Base-by-base conservation (phyloP, 1,140 invertebrate genomes). In the Riptortus pedestris region DNA sequence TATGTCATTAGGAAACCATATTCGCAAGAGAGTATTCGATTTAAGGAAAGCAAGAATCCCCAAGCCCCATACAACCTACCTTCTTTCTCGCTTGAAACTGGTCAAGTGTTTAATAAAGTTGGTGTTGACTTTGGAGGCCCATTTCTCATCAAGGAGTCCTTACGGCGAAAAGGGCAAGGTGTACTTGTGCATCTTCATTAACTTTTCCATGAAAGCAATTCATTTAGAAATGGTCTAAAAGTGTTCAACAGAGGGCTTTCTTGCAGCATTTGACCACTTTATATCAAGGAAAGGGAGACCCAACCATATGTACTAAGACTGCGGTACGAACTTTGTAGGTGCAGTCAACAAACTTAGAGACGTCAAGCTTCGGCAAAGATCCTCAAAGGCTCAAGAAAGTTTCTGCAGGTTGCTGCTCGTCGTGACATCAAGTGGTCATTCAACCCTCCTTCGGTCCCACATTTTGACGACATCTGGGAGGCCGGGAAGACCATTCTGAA, bases 241-340 rank as follows among this genome's bases (percentile, higher is more conserved):
- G 48, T 59, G 69, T 11, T 67, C 69, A 1, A 66, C 69, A 18
- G 66, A 69, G 31, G 60, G 68, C 22, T 71, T 71, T 71, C 24
- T 72, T 33, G 68, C 71, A 52, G 67, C 72, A 7, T 66, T 77
- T 22, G 62, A 70, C 31, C 48, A 73, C 33, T 77, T 77, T 65
- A 65, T 72, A 12, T 29, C 70, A 29, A 33, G 72, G 29, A 55
- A 74, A 67, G 73, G 74, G 12, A 48, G 66, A 9, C 69, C 72
- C 20, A 14, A 64, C 12, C 9, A 69, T 28, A 51, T 75, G 0
- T 69, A 69, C 38, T 71, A 63, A 38, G 75, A 77, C 65, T 74
- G 72, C 66, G 75, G 71, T 22, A 74, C 71, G 12, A 76, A 74
- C 65, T 75, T 77, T 68, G 67, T 71, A n/a, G 9, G 73, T n/a